phyloP scores from a whole-genome alignment of 1,140 invertebrate genomes.

The Asbolus verrucosus region DNA sequence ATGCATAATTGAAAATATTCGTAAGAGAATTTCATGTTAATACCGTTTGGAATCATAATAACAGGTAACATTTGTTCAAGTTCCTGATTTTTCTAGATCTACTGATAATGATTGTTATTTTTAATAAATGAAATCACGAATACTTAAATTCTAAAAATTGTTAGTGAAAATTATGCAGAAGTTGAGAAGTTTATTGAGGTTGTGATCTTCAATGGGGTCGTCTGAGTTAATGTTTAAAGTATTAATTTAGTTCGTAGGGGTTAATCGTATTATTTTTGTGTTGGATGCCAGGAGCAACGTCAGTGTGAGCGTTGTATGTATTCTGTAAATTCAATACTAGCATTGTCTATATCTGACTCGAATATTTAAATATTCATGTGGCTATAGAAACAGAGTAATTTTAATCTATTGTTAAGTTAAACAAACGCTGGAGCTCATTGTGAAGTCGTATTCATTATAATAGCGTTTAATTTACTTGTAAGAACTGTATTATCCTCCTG shows the following conservation, averaged over 20 bases:
- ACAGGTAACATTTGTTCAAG: constrained; percentile 49
- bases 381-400: constrained; percentile 64
- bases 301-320: constrained; percentile 58
- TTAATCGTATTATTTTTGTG: constrained; percentile 55
- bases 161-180: too few relatives aligned
- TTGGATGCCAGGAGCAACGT: constrained; percentile 52
- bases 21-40: constrained; percentile 53
- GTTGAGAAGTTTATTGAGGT: too few relatives aligned
- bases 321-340: constrained; percentile 59
- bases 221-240: constrained; percentile 13
- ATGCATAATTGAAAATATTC: constrained; percentile 52
- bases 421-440: constrained; percentile 63
- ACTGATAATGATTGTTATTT: constrained; percentile 1
- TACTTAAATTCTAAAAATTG: too few relatives aligned
- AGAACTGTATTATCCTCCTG: constrained; percentile 60
- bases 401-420: constrained; percentile 65
- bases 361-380: constrained; percentile 64
- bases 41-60: constrained; percentile 50
- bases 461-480: constrained; percentile 65
- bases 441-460: constrained; percentile 62
- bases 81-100: constrained; percentile 49
- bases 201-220: constrained; percentile 5
- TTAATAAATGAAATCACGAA: constrained; percentile 26
- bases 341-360: constrained; percentile 63
- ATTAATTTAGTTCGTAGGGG: constrained; percentile 45